phyloP scores from a whole-genome alignment of 2,113 vertebrate species.

The Myiozetetes cayanensis region DNA sequence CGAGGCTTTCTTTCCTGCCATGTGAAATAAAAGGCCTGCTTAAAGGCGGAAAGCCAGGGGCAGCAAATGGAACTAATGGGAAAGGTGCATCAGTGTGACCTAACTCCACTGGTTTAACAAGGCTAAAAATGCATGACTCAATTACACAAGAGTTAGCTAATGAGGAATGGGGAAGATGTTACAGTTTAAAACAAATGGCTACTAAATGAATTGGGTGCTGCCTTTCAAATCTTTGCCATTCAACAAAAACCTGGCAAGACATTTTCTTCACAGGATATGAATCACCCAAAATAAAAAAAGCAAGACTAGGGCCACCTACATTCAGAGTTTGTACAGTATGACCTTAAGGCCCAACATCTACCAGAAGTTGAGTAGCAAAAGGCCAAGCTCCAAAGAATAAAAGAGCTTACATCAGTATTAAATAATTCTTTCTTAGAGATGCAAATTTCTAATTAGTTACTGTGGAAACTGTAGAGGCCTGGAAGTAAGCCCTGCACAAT shows the following conservation, averaged over 20 bases:
- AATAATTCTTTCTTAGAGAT: conserved; percentile 85
- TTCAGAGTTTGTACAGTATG: conserved; percentile 85
- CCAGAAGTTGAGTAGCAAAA: conserved; percentile 81
- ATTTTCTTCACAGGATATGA: conserved; percentile 82
- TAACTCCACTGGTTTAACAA: conserved; percentile 72
- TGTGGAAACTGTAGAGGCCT: conserved; percentile 82
- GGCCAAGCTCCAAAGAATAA: conserved; percentile 78
- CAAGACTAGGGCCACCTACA: conserved; percentile 81
- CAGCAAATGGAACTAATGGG: conserved; percentile 52
- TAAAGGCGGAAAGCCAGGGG: not conserved
- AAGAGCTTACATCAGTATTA: conserved; percentile 83
- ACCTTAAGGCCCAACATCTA: conserved; percentile 81
- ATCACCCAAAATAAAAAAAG: conserved; percentile 77
- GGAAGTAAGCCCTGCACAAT: conserved; percentile 80
- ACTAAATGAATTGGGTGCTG: conserved; percentile 78
- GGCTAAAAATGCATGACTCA: conserved; percentile 80
- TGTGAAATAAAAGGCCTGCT: conserved; percentile 18
- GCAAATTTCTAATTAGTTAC: conserved; percentile 87
- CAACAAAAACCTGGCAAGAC: conserved; percentile 80
- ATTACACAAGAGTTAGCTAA: conserved; percentile 85
- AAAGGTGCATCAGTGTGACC: conserved; percentile 67
- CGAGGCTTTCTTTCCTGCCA: conserved; percentile 3
- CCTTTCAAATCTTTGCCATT: conserved; percentile 75
- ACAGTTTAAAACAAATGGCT: conserved; percentile 81
- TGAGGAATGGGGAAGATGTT: conserved; percentile 76